Percentiles rank a stretch among this genome's conserved stretches.
Conservation (phyloP, 2,797 vertebrate species). For the Sebastes hopkinsi region DNA sequence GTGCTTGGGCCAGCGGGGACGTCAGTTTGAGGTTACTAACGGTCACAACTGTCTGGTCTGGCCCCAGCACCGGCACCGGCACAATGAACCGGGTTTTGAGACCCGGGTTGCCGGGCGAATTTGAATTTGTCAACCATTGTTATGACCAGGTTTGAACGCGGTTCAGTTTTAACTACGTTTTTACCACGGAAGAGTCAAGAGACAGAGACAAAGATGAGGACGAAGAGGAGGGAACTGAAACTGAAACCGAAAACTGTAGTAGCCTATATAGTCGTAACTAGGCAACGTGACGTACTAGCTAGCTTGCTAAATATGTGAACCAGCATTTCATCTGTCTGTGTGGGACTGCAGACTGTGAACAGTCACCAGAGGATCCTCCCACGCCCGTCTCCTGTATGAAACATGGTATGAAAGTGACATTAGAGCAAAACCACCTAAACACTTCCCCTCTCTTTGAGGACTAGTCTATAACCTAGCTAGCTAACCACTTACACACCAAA, state of each 20-base stretch:
- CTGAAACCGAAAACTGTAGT: not conserved
- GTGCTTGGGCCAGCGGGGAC: constrained; percentile 77
- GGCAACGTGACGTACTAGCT: too few relatives aligned
- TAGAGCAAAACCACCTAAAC: not conserved
- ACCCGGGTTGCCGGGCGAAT: not conserved
- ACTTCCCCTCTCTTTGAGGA: not conserved
- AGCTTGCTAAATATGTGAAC: not conserved
- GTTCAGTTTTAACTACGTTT: not conserved
- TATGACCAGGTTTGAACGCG: not conserved
- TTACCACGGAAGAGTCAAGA: not conserved
- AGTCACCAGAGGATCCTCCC: not conserved
- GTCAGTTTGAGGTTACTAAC: constrained; percentile 84
- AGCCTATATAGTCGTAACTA: too few relatives aligned
- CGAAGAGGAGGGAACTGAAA: not conserved
- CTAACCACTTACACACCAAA: not conserved
- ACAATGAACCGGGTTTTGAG: too few relatives aligned
- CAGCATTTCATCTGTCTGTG: not conserved
- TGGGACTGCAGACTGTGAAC: not conserved
- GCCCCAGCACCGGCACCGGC: not conserved
- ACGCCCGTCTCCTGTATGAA: not conserved
- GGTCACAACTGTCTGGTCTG: constrained; percentile 67
- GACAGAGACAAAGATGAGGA: not conserved
- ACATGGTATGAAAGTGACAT: not conserved
- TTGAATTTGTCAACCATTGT: not conserved
- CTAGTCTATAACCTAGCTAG: not conserved